phyloP scores from a whole-genome alignment of 2,113 vertebrate genomes.

The Rhabdomys dilectus region DNA sequence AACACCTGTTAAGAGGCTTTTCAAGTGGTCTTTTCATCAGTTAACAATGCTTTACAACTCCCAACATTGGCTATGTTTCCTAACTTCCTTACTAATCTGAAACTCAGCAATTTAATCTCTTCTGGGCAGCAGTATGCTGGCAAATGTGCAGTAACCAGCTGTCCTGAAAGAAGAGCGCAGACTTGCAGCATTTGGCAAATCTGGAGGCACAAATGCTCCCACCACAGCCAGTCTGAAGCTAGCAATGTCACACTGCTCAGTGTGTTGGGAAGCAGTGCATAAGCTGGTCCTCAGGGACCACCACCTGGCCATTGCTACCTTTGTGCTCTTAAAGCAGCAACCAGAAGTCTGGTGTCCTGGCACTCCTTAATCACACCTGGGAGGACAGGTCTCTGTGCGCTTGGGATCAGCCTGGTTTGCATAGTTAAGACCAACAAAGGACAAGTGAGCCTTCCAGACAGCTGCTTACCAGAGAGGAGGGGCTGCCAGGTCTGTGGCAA shows the following conservation, averaged over 20 bases:
- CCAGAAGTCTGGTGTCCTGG: background rate
- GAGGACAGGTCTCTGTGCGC: background rate
- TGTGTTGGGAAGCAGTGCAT: background rate
- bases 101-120: background rate
- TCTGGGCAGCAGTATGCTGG: background rate
- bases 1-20: background rate
- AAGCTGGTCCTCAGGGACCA: background rate
- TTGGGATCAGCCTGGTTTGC: background rate
- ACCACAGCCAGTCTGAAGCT: background rate
- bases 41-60: conserved; percentile 12
- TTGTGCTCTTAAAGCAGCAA: background rate
- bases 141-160: background rate
- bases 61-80: background rate
- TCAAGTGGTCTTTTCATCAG: background rate
- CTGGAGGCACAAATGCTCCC: background rate
- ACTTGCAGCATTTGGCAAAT: background rate
- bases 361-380: background rate
- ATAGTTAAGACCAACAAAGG: background rate
- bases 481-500: background rate
- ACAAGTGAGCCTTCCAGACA: background rate
- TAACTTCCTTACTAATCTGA: conserved; percentile 17
- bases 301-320: background rate
- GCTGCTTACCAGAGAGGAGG: background rate
- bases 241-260: background rate
- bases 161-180: background rate